These are phyloP conservation scores for Nomada ruficornis DNA, from an alignment of 2,888 invertebrate species.

Conservation along the genomic window DNA sequence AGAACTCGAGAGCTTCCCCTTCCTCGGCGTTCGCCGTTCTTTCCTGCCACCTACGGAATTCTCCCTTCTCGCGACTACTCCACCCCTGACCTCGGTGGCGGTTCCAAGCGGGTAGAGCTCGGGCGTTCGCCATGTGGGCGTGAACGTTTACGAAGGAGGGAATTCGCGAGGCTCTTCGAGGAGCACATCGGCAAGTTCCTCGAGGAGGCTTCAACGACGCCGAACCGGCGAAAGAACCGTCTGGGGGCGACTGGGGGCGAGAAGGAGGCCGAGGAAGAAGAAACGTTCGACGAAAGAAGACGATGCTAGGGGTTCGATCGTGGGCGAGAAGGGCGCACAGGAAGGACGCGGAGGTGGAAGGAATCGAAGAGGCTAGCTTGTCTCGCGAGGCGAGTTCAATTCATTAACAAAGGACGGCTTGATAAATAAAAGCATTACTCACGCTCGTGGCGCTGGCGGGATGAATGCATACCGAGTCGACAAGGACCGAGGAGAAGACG, in stretches of 20 bases:
- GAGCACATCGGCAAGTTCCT: background rate
- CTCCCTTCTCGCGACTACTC: constrained; percentile 26
- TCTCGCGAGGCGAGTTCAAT: constrained; percentile 75
- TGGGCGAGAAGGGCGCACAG: background rate
- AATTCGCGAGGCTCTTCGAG: constrained; percentile 20
- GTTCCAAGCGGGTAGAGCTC: constrained; percentile 1
- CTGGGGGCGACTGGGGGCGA: too few species aligned
- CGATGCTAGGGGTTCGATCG: constrained; percentile 11
- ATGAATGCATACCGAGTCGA: constrained; percentile 83
- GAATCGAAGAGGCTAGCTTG: constrained; percentile 51
- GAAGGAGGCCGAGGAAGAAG: background rate
- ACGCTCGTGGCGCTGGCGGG: constrained; percentile 79
- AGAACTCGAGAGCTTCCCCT: constrained; percentile 19
- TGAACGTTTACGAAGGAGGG: constrained; percentile 43
- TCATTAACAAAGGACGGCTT: constrained; percentile 83
- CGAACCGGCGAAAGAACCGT: constrained; percentile 30
- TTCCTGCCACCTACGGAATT: constrained; percentile 7
- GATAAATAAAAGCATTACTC: constrained; percentile 84
- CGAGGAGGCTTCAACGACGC: constrained; percentile 3
- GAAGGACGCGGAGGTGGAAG: constrained; percentile 15
- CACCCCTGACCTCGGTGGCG: constrained; percentile 6
- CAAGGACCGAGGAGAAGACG: constrained; percentile 81
- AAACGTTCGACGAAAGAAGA: constrained; percentile 13
- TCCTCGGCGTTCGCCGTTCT: constrained; percentile 3
- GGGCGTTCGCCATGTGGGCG: constrained; percentile 45